Conservation (phyloP, 2,797 vertebrate genomes). For the Lophius americanus region DNA sequence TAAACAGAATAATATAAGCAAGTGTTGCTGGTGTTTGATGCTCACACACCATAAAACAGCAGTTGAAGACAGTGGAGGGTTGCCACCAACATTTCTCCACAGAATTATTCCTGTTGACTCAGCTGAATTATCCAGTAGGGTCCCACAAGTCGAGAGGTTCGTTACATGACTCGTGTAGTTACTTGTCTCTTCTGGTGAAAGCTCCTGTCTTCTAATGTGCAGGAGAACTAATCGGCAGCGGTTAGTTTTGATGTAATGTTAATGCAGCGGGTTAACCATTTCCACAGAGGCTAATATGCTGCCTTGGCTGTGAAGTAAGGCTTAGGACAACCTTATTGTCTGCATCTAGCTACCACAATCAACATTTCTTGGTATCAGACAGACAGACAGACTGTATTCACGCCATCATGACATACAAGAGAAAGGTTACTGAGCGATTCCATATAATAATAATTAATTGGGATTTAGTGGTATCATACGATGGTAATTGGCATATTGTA, state of each 20-base stretch:
- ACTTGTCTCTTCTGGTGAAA: constrained; percentile 41
- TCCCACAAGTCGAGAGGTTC: constrained; percentile 36
- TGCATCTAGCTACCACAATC: constrained; percentile 12
- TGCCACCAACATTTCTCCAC: neutral
- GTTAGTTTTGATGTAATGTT: constrained; percentile 35
- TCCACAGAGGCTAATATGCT: constrained; percentile 32
- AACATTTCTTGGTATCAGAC: constrained; percentile 5
- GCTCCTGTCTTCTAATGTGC: constrained; percentile 23
- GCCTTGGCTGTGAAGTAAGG: constrained; percentile 28
- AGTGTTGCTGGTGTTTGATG: constrained; percentile 24
- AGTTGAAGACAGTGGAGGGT: constrained; percentile 11
- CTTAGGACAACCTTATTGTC: constrained; percentile 13
- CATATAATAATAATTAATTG: neutral
- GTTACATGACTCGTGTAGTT: constrained; percentile 30
- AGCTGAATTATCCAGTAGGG: constrained; percentile 12
- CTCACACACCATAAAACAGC: constrained; percentile 5
- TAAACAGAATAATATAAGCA: constrained; percentile 20
- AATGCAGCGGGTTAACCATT: constrained; percentile 37
- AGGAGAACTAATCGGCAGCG: constrained; percentile 33
- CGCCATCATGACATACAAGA: neutral
- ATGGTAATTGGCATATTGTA: neutral
- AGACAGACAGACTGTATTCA: constrained; percentile 20
- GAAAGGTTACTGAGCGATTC: neutral
- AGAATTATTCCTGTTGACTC: constrained; percentile 2
- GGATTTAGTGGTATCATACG: neutral